Base-by-base conservation (phyloP, 2,113 vertebrate species). In the Percopsis transmontana region DNA sequence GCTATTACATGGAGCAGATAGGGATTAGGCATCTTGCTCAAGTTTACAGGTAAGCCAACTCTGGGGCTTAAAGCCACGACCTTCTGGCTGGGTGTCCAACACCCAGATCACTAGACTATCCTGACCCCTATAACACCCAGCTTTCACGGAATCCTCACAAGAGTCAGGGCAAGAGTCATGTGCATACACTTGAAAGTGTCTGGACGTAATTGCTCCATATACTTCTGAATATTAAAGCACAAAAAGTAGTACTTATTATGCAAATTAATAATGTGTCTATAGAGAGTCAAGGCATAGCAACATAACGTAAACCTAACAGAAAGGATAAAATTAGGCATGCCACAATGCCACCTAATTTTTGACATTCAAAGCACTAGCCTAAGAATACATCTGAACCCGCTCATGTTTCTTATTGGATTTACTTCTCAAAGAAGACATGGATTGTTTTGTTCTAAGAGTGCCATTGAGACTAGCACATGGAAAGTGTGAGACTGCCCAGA, bases 351-450 rank as follows among this genome's bases (percentile, higher is more conserved):
- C 10, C 6, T 14, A 24, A 53, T 14, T 24, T 58, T 40, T 38
- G 13, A 16, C 45, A 45, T 23, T 53, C 62, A 58, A 33, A 18
- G 12, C 24, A 62, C 23, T 16, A 14, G 27, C 8, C 27, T 33
- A 23, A 3, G 9, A 12, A 23, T 53, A 23, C 14, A 3, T 3
- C 51, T 53, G n/a, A 50, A 19, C 5, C 48, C 10, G 18, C 39
- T 56, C 11, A 45, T 14, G 11, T 10, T 45, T 45, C 15, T 13
- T 10, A 45, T 45, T 45, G 15, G 42, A 10, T 45, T 11, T 51
- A 51, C 18, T 23, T 44, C 57, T 44, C 57, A 44, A 62, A 62
- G 60, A 18, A 62, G 18, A 51, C 45, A 47, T 24, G 15, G 20
- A 16, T 45, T 14, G 8, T 9, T 61, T 61, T 1, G n/a, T 6